phyloP scores from a whole-genome alignment of 2,797 vertebrate genomes.

The Rhinella marina region DNA sequence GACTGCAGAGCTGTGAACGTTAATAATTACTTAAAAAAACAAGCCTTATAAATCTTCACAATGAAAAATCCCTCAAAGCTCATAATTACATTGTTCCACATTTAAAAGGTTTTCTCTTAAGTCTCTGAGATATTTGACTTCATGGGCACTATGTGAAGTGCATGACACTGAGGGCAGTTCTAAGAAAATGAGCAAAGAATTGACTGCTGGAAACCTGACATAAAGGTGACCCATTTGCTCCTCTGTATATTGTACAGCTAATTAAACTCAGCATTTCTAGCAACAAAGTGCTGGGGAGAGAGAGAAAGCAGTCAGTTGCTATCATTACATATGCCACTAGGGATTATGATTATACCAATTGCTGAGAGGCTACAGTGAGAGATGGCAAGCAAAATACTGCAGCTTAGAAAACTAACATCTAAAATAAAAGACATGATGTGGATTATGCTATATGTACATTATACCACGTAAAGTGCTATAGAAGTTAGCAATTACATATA shows the following conservation, averaged over 20 bases:
- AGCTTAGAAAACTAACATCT: conserved; percentile 67
- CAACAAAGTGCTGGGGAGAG: conserved; percentile 71
- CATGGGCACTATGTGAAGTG: conserved; percentile 62
- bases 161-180: conserved; percentile 62
- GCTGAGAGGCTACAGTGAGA: conserved; percentile 70
- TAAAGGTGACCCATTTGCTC: conserved; percentile 68
- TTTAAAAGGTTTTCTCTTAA: conserved; percentile 14
- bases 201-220: conserved; percentile 67
- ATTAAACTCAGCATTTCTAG: conserved; percentile 73
- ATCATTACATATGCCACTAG: conserved; percentile 72
- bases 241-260: conserved; percentile 69
- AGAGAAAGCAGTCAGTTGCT: conserved; percentile 69
- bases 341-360: conserved; percentile 71
- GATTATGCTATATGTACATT: neutral
- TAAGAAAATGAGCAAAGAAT: conserved; percentile 62
- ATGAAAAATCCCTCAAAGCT: conserved; percentile 19
- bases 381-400: conserved; percentile 65
- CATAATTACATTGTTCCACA: conserved; percentile 33
- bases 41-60: conserved; percentile 11
- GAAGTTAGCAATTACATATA: neutral
- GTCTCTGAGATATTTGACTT: conserved; percentile 51
- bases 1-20: neutral
- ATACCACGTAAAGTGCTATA: neutral
- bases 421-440: conserved; percentile 17
- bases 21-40: conserved; percentile 38